These are phyloP conservation scores for Endomychus coccineus DNA, from an alignment of 2,888 invertebrate genomes.

Conservation along the genomic window DNA sequence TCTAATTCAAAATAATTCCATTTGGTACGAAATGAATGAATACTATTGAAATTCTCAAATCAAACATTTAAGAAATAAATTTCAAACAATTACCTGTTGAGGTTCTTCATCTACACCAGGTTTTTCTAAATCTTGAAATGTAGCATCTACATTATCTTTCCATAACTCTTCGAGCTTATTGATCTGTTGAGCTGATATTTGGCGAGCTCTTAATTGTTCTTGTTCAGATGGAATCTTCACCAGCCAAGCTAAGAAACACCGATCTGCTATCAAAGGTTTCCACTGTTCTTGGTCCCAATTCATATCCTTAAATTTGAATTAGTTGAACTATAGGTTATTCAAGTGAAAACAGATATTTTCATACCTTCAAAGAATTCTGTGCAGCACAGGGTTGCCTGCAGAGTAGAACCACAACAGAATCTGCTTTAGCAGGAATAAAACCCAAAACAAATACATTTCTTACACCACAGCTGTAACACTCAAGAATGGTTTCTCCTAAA, in stretches of 20 bases:
- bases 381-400: slow-evolving; percentile 98
- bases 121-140: slow-evolving; percentile 95
- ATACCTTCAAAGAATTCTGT: slow-evolving; percentile 80
- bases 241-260: slow-evolving; percentile 93
- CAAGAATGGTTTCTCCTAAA: slow-evolving; percentile 92
- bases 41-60: too few species aligned
- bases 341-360: too few species aligned
- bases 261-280: slow-evolving; percentile 96
- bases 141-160: slow-evolving; percentile 97
- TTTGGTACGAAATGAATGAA: too few species aligned
- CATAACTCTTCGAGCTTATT: slow-evolving; percentile 97
- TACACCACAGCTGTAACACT: slow-evolving; percentile 98
- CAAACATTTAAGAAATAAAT: too few species aligned
- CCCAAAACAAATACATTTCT: slow-evolving; percentile 97
- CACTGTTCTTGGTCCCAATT: slow-evolving; percentile 99
- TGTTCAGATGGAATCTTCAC: slow-evolving; percentile 97
- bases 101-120: slow-evolving; percentile 98
- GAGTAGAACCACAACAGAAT: slow-evolving; percentile 93
- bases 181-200: slow-evolving; percentile 95
- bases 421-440: slow-evolving; percentile 98
- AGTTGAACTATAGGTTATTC: too few species aligned
- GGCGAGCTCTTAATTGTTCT: slow-evolving; percentile 90
- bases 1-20: too few species aligned
- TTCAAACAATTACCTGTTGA: slow-evolving; percentile 88
- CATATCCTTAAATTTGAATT: slow-evolving; percentile 63